These are phyloP conservation scores for Oryzias woworae DNA, from an alignment of 2,113 vertebrate genomes.

Conservation along the genomic window DNA sequence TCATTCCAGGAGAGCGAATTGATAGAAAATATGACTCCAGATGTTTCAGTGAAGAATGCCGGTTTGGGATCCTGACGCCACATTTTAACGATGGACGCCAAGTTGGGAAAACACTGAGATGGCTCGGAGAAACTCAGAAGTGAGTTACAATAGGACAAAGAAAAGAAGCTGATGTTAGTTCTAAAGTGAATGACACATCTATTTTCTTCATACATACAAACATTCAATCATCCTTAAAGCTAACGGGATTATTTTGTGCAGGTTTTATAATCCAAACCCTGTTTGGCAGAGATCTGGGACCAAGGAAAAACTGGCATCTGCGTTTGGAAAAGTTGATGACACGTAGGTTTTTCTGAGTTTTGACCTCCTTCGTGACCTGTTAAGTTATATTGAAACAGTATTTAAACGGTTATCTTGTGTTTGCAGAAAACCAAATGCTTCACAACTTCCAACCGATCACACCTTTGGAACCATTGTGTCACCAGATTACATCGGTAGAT, in stretches of 20 bases:
- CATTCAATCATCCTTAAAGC: not conserved
- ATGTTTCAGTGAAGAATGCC: constrained; percentile 66
- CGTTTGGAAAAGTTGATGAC: constrained; percentile 73
- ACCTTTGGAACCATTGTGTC: constrained; percentile 53
- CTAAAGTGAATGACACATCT: not conserved
- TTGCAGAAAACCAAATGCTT: constrained; percentile 53
- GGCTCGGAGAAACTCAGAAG: constrained; percentile 77
- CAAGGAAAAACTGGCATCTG: constrained; percentile 75
- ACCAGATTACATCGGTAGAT: constrained; percentile 53
- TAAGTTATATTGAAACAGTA: not conserved
- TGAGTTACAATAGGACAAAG: constrained; percentile 42
- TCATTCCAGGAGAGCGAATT: constrained; percentile 78
- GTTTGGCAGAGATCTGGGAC: constrained; percentile 52
- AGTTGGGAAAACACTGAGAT: constrained; percentile 71
- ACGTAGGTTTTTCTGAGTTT: constrained; percentile 61
- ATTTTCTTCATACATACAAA: too few relatives aligned
- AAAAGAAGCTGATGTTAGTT: not conserved
- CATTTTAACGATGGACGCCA: constrained; percentile 80
- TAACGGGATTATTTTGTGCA: constrained; percentile 34
- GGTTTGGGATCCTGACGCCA: constrained; percentile 81
- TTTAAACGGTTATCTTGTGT: not conserved
- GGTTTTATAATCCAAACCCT: constrained; percentile 62
- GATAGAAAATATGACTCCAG: constrained; percentile 81
- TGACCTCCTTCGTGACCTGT: not conserved
- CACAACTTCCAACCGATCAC: constrained; percentile 51